Base-by-base conservation (phyloP, 2,113 vertebrate species). In the Seriola dumerili region DNA sequence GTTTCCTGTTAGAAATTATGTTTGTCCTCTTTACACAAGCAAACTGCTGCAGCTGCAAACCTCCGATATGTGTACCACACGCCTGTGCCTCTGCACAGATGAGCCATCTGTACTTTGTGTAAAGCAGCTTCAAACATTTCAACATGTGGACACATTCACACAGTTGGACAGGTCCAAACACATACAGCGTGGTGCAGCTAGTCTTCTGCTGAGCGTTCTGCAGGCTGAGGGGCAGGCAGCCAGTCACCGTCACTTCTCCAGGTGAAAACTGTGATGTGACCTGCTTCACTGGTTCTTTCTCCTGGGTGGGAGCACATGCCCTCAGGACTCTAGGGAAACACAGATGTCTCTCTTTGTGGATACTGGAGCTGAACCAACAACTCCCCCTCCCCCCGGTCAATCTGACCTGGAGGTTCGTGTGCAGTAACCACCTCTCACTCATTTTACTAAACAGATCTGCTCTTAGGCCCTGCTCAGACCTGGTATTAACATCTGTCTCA, bases 271-370 rank as follows among this genome's bases (percentile, higher is more conserved):
- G 36, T 77, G 61, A 36, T 11, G 10, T 23, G 42, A 63, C 62
- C 32, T 16, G 12, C 54, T 54, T 72, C 8, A 38, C 40, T 40
- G 19, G 2, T 36, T 4, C 10, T 54, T 21, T 44, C 42, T 62
- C 44, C 29, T 36, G 42, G 48, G n/a, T 74, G 66, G 38, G n/a
- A 62, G 9, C 25, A 34, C 0, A 0, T 9, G 14, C 10, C 52
- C 65, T 44, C 9, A 0, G 55, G 44, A 68, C 70, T 42, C 66
- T 38, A 23, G 40, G 52, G 69, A 74, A 52, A 55, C 23, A 55
- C 76, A 90, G 77, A 70, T 79, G 76, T 78, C 25, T 57, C 29
- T 73, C 34, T 83, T 63, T 88, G 63, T 85, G 40, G 70, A 54
- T 81, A 34, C 73, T 83, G 62, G 67, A 23, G 58, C 13, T 21